Evolutionary conservation across 2,113 vertebrate genomes (phyloP).

Genomic region (Steatornis caripensis): DNA sequence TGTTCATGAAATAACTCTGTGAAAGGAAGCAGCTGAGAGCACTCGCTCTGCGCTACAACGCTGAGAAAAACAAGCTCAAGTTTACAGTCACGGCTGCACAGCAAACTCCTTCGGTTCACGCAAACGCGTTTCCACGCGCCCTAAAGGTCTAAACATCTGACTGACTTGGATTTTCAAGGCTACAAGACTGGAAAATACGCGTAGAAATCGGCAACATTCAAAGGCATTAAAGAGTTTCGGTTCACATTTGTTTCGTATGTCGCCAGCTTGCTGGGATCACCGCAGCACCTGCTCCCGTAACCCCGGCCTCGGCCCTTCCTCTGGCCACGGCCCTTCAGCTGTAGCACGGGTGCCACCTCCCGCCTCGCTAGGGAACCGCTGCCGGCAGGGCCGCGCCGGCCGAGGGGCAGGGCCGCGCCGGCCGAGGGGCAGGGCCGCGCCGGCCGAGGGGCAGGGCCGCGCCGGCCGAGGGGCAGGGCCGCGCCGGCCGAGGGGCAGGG

Average conservation of each 20-base stretch:
- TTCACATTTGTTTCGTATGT: slow-evolving; percentile 22
- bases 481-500: too few relatives aligned
- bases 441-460: too few relatives aligned
- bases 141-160: slow-evolving; percentile 68
- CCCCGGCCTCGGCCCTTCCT: background rate
- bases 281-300: slow-evolving; percentile 58
- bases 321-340: background rate
- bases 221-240: slow-evolving; percentile 39
- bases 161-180: slow-evolving; percentile 65
- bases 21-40: background rate
- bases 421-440: too few relatives aligned
- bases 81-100: slow-evolving; percentile 40
- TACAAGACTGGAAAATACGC: slow-evolving; percentile 45
- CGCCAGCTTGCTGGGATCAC: background rate
- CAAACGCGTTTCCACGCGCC: slow-evolving; percentile 48
- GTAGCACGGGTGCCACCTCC: slow-evolving; percentile 67
- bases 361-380: background rate
- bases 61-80: slow-evolving; percentile 28
- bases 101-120: slow-evolving; percentile 25
- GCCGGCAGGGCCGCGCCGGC: too few relatives aligned
- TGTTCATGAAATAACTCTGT: background rate
- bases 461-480: too few relatives aligned
- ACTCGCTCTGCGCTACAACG: background rate
- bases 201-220: slow-evolving; percentile 25
- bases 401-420: too few relatives aligned